Percentiles rank a stretch among this genome's conserved stretches.
phyloP scores from a whole-genome alignment of 2,888 invertebrate genomes.

The Nymphalis urticae region DNA sequence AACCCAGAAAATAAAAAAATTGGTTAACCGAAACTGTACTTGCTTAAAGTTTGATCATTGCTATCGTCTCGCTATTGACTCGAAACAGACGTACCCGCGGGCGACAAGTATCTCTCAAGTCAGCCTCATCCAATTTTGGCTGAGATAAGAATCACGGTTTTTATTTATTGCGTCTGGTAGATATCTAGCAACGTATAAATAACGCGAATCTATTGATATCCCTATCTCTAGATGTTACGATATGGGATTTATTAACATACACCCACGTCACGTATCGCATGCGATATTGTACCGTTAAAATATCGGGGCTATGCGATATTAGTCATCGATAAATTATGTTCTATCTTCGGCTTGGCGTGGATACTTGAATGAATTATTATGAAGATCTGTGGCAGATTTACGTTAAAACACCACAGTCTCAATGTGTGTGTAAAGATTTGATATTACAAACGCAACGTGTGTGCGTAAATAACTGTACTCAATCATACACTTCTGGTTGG shows the following conservation, averaged over 20 bases:
- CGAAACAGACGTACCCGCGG: slow-evolving; percentile 9
- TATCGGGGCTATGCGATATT: slow-evolving; percentile 28
- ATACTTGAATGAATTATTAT: slow-evolving; percentile 3
- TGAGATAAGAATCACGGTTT: slow-evolving; percentile 46
- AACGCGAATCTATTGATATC: slow-evolving; percentile 46
- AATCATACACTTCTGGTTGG: too few relatives aligned
- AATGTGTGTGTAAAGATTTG: neutral
- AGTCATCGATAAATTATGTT: slow-evolving; percentile 34
- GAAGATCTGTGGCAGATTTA: neutral
- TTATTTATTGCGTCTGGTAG: slow-evolving; percentile 45
- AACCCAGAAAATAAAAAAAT: too few relatives aligned
- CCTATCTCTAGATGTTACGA: slow-evolving; percentile 40
- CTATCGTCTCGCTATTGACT: too few relatives aligned
- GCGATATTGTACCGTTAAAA: slow-evolving; percentile 28
- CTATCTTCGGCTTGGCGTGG: slow-evolving; percentile 25
- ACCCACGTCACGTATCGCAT: slow-evolving; percentile 39
- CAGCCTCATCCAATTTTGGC: slow-evolving; percentile 44
- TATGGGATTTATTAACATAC: slow-evolving; percentile 40
- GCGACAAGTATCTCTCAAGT: neutral
- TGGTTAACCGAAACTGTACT: too few relatives aligned
- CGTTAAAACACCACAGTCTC: neutral
- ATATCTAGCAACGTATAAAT: slow-evolving; percentile 45
- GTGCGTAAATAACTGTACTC: too few relatives aligned
- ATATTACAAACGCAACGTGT: too few relatives aligned
- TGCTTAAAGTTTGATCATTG: too few relatives aligned